phyloP scores from a whole-genome alignment of 2,797 vertebrate species.

The Liasis olivaceus region DNA sequence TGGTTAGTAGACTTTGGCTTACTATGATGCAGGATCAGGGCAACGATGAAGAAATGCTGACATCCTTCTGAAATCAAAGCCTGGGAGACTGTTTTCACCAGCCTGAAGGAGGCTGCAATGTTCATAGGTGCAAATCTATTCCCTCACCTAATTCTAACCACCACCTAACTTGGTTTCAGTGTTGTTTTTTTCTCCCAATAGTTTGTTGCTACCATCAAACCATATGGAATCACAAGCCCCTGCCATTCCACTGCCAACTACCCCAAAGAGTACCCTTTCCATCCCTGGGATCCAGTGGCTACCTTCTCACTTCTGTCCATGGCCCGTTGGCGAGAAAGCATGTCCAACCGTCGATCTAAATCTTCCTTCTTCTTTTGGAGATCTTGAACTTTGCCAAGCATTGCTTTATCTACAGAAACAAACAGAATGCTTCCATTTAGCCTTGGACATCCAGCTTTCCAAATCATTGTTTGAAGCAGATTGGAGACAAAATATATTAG shows the following conservation, averaged over 20 bases:
- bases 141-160: not conserved
- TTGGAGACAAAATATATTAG: not conserved
- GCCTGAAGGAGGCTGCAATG: not conserved
- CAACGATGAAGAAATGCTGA: not conserved
- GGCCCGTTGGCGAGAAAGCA: constrained; percentile 76
- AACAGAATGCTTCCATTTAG: not conserved
- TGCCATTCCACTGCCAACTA: not conserved
- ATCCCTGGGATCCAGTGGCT: not conserved
- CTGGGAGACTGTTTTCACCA: not conserved
- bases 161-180: not conserved
- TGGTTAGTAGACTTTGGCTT: not conserved
- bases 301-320: constrained; percentile 70
- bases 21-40: not conserved
- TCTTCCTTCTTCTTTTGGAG: constrained; percentile 73
- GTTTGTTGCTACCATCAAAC: not conserved
- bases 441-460: not conserved
- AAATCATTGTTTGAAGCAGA: not conserved
- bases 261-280: not conserved
- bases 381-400: constrained; percentile 56
- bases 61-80: not conserved
- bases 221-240: not conserved
- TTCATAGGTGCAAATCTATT: not conserved
- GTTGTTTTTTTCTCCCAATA: not conserved
- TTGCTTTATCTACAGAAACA: not conserved
- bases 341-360: constrained; percentile 76